A percentile compares a stretch with the other conserved stretches of the same genome.
phyloP scores from a whole-genome alignment of 2,113 vertebrate species.

The Pituophis catenifer region DNA sequence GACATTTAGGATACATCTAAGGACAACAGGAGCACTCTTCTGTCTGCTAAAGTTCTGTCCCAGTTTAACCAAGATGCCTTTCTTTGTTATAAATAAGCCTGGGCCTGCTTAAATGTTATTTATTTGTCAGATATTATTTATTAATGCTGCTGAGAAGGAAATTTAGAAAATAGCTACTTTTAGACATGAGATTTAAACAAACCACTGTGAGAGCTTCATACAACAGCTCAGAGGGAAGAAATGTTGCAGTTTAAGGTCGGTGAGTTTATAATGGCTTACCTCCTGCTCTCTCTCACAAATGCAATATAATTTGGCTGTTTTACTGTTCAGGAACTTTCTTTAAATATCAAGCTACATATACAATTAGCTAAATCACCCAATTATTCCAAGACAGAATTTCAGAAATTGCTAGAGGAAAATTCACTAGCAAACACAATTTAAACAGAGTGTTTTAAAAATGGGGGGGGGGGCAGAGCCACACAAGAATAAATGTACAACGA shows the following conservation, averaged over 20 bases:
- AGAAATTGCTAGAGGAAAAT: constrained; percentile 19
- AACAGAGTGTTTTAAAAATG: constrained; percentile 29
- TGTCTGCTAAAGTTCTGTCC: not conserved
- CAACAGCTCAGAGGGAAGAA: not conserved
- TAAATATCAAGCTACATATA: not conserved
- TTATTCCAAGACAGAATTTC: constrained; percentile 10
- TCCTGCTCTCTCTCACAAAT: not conserved
- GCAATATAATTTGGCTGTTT: not conserved
- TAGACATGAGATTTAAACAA: not conserved
- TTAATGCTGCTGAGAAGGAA: not conserved
- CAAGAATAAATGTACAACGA: constrained; percentile 58
- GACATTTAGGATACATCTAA: not conserved
- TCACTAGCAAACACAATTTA: constrained; percentile 47
- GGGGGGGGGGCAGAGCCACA: constrained; percentile 1
- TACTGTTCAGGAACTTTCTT: not conserved
- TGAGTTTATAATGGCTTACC: not conserved
- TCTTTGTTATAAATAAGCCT: not conserved
- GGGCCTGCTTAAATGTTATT: not conserved
- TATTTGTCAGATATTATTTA: not conserved
- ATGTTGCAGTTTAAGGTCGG: not conserved
- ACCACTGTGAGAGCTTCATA: not conserved
- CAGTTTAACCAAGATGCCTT: not conserved
- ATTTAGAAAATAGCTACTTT: not conserved
- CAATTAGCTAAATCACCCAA: not conserved
- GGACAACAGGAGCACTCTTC: not conserved